phyloP scores from a whole-genome alignment of 30 jellyfish, hydroid and myxozoan genomes.

The Aurelia coerulea region DNA sequence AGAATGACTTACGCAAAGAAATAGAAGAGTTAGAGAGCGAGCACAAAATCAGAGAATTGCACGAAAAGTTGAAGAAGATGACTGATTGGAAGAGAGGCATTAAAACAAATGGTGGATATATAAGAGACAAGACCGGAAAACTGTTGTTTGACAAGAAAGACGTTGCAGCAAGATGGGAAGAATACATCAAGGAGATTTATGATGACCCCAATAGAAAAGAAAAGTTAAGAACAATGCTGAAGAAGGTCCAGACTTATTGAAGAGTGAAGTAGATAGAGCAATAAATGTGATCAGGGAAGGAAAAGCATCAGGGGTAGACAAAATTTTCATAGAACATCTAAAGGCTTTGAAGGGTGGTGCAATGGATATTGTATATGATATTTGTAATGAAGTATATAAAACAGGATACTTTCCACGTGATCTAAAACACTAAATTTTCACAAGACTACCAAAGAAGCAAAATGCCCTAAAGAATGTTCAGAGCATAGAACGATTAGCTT shows the following conservation, averaged over 20 bases:
- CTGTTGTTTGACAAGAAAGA: too few species aligned
- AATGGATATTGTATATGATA: neutral
- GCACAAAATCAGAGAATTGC: too few species aligned
- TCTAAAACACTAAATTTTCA: neutral
- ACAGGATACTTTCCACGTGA: slow-evolving; percentile 22
- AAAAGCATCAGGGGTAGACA: slow-evolving; percentile 31
- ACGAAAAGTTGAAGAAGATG: too few species aligned
- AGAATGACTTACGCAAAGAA: slow-evolving; percentile 2
- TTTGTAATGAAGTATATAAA: slow-evolving; percentile 11
- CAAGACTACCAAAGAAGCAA: too few species aligned
- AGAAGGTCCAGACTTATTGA: neutral
- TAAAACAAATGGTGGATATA: too few species aligned
- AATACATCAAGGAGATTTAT: slow-evolving; percentile 3
- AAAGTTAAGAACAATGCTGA: neutral
- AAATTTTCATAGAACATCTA: neutral
- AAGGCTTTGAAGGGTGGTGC: slow-evolving; percentile 19
- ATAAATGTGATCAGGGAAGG: neutral
- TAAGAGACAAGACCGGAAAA: too few species aligned
- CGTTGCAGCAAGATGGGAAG: neutral
- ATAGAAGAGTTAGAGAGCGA: neutral
- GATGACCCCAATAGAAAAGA: neutral
- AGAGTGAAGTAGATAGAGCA: neutral
- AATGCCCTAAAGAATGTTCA: too few species aligned
- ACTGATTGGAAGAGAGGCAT: too few species aligned
- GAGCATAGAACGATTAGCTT: too few species aligned